Evolutionary conservation across 2,888 invertebrate species (phyloP).

Genomic region (Gerris lacustris): DNA sequence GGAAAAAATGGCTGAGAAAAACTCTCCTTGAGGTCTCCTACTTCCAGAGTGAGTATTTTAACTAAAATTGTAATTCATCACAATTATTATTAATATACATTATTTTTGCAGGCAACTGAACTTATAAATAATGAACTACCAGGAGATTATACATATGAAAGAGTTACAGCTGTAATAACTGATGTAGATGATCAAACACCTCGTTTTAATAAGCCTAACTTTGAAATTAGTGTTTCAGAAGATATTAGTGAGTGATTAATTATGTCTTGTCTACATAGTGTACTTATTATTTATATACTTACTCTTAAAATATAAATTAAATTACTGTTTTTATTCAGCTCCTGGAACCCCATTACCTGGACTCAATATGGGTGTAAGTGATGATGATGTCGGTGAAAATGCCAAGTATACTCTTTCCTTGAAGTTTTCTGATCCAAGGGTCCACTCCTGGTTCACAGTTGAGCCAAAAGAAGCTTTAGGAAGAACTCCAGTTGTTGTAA

Average conservation of each 20-base stretch:
- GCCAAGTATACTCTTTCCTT: conserved; percentile 54
- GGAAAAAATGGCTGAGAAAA: too few relatives aligned
- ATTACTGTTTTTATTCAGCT: conserved; percentile 25
- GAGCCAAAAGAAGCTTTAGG: conserved; percentile 56
- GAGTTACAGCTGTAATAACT: conserved; percentile 62
- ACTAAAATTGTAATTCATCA: conserved; percentile 9
- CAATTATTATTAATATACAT: conserved; percentile 3
- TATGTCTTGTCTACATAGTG: not conserved
- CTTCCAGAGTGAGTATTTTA: not conserved
- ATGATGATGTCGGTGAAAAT: conserved; percentile 60
- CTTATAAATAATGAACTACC: conserved; percentile 57
- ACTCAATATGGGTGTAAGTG: conserved; percentile 58
- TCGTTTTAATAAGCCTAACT: conserved; percentile 52
- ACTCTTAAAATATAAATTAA: not conserved
- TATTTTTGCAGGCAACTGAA: conserved; percentile 51
- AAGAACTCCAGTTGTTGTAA: conserved; percentile 59
- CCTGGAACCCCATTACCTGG: conserved; percentile 41
- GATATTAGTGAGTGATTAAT: conserved; percentile 47
- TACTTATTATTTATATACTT: conserved; percentile 1
- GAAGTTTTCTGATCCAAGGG: conserved; percentile 41
- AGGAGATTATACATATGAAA: conserved; percentile 53
- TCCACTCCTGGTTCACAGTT: conserved; percentile 38
- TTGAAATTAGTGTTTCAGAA: conserved; percentile 60
- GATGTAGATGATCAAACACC: conserved; percentile 68
- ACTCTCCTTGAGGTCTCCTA: too few relatives aligned